Conservation (phyloP, 2,113 vertebrate genomes). For the Peromyscus californicus region DNA sequence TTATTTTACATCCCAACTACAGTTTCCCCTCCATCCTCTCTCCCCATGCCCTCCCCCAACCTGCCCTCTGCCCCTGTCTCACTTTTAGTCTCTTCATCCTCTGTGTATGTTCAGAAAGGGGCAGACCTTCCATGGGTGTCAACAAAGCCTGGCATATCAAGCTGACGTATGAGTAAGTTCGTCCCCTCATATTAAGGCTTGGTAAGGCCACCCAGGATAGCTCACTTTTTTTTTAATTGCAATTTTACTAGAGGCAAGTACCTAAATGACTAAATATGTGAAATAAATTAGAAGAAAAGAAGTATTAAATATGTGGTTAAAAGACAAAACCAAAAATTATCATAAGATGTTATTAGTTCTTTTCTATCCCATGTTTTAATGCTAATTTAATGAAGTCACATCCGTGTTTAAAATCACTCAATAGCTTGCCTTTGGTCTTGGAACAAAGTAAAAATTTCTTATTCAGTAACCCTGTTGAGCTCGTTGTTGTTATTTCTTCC, state of each 20-base stretch:
- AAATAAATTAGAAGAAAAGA: background rate
- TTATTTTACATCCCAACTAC: background rate
- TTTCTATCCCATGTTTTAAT: background rate
- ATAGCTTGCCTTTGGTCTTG: background rate
- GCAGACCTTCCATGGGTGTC: too few species aligned
- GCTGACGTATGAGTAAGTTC: too few species aligned
- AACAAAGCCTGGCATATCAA: too few species aligned
- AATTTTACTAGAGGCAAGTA: conserved; percentile 1
- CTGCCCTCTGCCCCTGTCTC: too few species aligned
- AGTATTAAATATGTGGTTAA: background rate
- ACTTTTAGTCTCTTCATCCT: too few species aligned
- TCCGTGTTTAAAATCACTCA: background rate
- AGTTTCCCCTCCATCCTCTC: background rate
- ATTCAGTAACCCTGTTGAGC: background rate
- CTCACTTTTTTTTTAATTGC: background rate
- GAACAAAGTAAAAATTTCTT: background rate
- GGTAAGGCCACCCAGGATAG: too few species aligned
- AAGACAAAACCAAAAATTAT: background rate
- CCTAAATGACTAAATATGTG: background rate
- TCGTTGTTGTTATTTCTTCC: background rate
- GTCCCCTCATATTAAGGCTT: too few species aligned
- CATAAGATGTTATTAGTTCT: background rate
- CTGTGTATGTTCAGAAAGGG: too few species aligned
- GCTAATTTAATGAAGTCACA: background rate
- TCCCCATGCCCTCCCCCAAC: background rate